A percentile compares a stretch with the other conserved stretches of the same genome.
Conservation (phyloP, 2,113 vertebrate genomes). For the Actenoides lindsayi region DNA sequence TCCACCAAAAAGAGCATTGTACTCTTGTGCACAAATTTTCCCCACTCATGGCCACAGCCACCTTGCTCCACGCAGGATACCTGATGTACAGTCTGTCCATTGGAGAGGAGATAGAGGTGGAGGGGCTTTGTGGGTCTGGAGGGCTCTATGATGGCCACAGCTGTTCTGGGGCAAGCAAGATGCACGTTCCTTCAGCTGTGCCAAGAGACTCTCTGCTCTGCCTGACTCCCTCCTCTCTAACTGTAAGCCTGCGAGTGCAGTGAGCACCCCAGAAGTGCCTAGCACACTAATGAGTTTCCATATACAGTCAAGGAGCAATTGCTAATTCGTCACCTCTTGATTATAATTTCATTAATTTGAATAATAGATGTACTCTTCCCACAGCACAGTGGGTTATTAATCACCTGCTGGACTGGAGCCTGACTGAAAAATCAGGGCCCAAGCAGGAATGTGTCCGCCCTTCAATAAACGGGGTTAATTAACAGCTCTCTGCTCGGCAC, state of each 20-base stretch:
- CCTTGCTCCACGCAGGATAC: not conserved
- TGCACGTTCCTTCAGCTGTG: not conserved
- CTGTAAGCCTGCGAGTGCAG: not conserved
- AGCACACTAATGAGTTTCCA: constrained; percentile 67
- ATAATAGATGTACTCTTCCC: constrained; percentile 73
- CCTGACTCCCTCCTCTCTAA: not conserved
- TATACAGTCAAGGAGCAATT: constrained; percentile 70
- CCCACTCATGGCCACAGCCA: not conserved
- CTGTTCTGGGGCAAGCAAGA: not conserved
- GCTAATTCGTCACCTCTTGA: constrained; percentile 75
- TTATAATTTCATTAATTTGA: constrained; percentile 79
- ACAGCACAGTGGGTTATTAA: constrained; percentile 66
- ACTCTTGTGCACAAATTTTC: accelerated
- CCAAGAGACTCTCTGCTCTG: not conserved
- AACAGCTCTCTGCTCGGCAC: constrained; percentile 29
- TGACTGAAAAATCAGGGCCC: constrained; percentile 66
- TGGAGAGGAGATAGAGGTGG: not conserved
- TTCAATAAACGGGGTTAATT: constrained; percentile 67
- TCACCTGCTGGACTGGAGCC: constrained; percentile 71
- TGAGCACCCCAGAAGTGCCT: not conserved
- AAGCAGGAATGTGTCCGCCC: constrained; percentile 53
- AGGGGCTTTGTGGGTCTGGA: not conserved
- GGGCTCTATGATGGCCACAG: not conserved
- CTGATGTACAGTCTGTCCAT: not conserved
- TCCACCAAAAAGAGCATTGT: not conserved